Conservation (phyloP, 1,140 invertebrate genomes). For the Euschistus heros region DNA sequence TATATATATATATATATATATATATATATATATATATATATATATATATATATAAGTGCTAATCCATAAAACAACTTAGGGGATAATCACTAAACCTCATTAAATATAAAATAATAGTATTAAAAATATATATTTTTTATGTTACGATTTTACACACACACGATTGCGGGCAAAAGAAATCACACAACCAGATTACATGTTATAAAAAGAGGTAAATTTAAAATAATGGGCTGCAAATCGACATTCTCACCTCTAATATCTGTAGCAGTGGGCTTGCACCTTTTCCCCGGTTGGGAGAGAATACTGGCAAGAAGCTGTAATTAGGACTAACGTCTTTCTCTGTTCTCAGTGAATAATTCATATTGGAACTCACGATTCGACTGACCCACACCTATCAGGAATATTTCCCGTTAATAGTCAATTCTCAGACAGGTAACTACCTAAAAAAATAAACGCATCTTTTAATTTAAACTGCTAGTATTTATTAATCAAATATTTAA, state of each 20-base stretch:
- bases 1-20: no score
- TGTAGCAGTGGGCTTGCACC: not conserved
- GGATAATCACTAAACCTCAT: no score
- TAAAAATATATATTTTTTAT: no score
- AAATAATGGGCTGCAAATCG: not conserved
- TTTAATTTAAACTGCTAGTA: not conserved
- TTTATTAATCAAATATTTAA: no score
- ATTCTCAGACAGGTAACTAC: not conserved
- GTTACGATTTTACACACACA: no score
- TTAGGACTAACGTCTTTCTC: not conserved
- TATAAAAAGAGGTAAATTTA: no score
- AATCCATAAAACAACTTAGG: no score
- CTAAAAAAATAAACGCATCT: constrained; percentile 14
- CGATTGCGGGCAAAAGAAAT: no score
- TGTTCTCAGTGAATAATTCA: constrained; percentile 8
- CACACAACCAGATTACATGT: no score
- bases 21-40: no score
- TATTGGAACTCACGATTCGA: not conserved
- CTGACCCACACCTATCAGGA: not conserved
- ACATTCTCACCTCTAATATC: constrained; percentile 8
- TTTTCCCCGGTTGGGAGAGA: not conserved
- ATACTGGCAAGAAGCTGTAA: not conserved
- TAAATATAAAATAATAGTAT: no score
- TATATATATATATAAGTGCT: no score
- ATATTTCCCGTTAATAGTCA: not conserved